Percentiles rank a stretch among this genome's conserved stretches.
Conservation (phyloP, 2,888 invertebrate genomes). For the Heliconius aoede region DNA sequence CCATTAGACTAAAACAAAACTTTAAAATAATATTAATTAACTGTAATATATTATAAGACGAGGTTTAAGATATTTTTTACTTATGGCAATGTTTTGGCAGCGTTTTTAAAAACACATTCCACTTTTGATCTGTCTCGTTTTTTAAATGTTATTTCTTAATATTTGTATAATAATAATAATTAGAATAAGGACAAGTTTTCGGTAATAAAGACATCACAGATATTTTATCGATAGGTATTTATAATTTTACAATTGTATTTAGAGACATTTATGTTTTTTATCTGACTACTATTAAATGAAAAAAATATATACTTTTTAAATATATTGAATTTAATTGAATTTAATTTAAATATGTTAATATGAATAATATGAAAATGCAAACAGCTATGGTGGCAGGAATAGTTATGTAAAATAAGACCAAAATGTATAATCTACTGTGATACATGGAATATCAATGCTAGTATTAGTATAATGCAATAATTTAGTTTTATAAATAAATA, state of each 20-base stretch:
- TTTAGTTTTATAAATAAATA: constrained; percentile 23
- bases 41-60: neutral
- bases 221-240: too few relatives aligned
- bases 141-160: constrained; percentile 27
- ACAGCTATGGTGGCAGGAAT: constrained; percentile 32
- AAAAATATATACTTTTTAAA: too few relatives aligned
- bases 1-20: too few relatives aligned
- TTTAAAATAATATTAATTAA: neutral
- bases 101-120: constrained; percentile 4
- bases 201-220: neutral
- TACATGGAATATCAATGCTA: constrained; percentile 33
- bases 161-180: constrained; percentile 5
- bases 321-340: too few relatives aligned
- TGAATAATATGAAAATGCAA: neutral
- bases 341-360: too few relatives aligned
- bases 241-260: too few relatives aligned
- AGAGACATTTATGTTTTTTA: too few relatives aligned
- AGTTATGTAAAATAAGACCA: constrained; percentile 27
- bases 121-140: neutral
- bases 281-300: too few relatives aligned
- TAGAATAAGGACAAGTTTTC: neutral
- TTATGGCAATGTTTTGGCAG: neutral
- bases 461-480: constrained; percentile 36
- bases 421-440: constrained; percentile 39
- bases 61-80: neutral